Base-by-base conservation (phyloP, 2,888 invertebrate species). In the Sepioteuthis lessoniana region DNA sequence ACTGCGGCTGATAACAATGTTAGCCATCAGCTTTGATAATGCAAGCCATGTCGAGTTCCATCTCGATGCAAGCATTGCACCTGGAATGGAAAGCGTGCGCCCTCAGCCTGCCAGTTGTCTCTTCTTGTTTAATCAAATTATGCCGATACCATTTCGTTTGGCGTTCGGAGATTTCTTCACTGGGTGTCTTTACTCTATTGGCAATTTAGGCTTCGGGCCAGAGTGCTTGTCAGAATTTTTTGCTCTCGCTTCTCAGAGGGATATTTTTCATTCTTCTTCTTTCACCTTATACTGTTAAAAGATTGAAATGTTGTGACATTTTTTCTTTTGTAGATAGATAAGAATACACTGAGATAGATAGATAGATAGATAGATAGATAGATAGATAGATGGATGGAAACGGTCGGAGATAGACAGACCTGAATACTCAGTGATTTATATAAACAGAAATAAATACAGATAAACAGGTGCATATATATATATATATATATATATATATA, bases 61-160 rank as follows among this genome's bases (percentile, higher is more conserved):
- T 55, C 55, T 55, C 55, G 55, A 21, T 19, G 16, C n/a, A n/a
- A 4, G n/a, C 35, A n/a, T 76, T n/a, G 76, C 76, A 76, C n/a
- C 16, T 13, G n/a, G n/a, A n/a, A 76, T 76, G n/a, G n/a, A n/a
- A n/a, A n/a, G 76, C n/a, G 35, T 35, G n/a, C 16, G n/a, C 76
- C n/a, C 76, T 76, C 76, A n/a, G n/a, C n/a, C 76, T 76, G n/a
- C 16, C 76, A 76, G 76, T n/a, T 76, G 76, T 76, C 76, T 76
- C n/a, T 76, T 76, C 35, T n/a, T 10, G n/a, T 35, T 76, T 76
- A n/a, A 76, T 76, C 76, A 76, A 76, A 76, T 76, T 76, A 76
- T 35, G 76, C n/a, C n/a, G n/a, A n/a, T 3, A 76, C 13, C n/a
- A 76, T 35, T n/a, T 76, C n/a, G n/a, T 16, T 76, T 19, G 19